Conservation (phyloP, 2,113 vertebrate species). For the Oxygymnocypris stewartii region DNA sequence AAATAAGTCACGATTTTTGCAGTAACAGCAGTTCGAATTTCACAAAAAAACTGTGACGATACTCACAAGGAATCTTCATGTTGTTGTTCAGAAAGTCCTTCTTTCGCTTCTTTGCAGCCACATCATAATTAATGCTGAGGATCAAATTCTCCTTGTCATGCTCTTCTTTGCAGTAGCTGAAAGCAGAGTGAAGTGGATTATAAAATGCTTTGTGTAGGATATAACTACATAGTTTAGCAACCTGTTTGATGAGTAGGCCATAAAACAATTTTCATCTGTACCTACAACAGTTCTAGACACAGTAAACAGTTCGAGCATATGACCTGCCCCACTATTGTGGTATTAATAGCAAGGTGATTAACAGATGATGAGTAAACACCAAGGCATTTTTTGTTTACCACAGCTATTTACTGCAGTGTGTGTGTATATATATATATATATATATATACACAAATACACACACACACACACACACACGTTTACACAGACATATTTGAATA, state of each 20-base stretch:
- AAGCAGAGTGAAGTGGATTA: constrained; percentile 47
- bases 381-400: constrained; percentile 29
- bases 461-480: too few species aligned
- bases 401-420: constrained; percentile 34
- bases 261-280: neutral
- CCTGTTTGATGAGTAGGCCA: neutral
- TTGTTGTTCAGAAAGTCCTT: constrained; percentile 96
- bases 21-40: neutral
- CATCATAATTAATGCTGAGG: constrained; percentile 87
- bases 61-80: constrained; percentile 94
- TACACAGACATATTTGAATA: too few species aligned
- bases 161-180: constrained; percentile 86
- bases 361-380: constrained; percentile 52
- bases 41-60: neutral
- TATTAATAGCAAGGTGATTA: constrained; percentile 72
- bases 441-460: too few species aligned
- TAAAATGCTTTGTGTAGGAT: neutral
- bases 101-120: constrained; percentile 95
- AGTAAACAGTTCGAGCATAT: constrained; percentile 46
- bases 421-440: too few species aligned
- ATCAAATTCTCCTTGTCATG: constrained; percentile 93
- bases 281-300: constrained; percentile 40
- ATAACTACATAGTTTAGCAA: neutral
- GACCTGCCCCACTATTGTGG: constrained; percentile 61
- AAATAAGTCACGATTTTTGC: constrained; percentile 39